A percentile compares a stretch with the other conserved stretches of the same genome.
These are phyloP conservation scores for Rhingia rostrata DNA, from an alignment of 2,888 invertebrate genomes.

Conservation along the genomic window DNA sequence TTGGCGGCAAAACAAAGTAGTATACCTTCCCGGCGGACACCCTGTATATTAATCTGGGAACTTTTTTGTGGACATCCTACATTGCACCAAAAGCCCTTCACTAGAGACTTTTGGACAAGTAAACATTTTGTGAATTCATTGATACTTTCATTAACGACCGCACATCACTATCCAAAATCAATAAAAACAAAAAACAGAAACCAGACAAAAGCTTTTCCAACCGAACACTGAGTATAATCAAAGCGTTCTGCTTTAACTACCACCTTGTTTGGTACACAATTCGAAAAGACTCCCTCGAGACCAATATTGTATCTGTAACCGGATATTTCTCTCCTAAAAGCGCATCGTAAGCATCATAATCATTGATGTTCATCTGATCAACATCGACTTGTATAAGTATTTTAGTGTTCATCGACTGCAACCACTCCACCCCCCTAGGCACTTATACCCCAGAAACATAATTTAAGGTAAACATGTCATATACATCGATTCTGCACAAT, in stretches of 20 bases:
- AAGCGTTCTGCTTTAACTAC: conserved; percentile 7
- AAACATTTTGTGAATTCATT: not conserved
- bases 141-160: not conserved
- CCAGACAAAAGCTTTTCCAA: not conserved
- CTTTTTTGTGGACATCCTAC: too few species aligned
- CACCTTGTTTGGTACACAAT: conserved; percentile 2
- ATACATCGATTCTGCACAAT: conserved; percentile 40
- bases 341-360: conserved; percentile 10
- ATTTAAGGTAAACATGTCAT: conserved; percentile 43
- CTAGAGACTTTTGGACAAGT: not conserved
- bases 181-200: not conserved
- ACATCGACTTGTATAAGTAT: conserved; percentile 37
- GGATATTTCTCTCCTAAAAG: conserved; percentile 15
- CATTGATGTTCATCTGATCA: not conserved
- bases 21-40: too few species aligned
- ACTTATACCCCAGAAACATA: conserved; percentile 22
- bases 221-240: conserved; percentile 16
- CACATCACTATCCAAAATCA: not conserved
- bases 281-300: conserved; percentile 7
- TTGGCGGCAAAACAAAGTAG: too few species aligned
- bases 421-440: not conserved
- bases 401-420: conserved; percentile 5
- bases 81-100: not conserved
- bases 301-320: conserved; percentile 14
- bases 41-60: too few species aligned